phyloP scores from a whole-genome alignment of 2,113 vertebrate species.

The Acanthochromis polyacanthus region DNA sequence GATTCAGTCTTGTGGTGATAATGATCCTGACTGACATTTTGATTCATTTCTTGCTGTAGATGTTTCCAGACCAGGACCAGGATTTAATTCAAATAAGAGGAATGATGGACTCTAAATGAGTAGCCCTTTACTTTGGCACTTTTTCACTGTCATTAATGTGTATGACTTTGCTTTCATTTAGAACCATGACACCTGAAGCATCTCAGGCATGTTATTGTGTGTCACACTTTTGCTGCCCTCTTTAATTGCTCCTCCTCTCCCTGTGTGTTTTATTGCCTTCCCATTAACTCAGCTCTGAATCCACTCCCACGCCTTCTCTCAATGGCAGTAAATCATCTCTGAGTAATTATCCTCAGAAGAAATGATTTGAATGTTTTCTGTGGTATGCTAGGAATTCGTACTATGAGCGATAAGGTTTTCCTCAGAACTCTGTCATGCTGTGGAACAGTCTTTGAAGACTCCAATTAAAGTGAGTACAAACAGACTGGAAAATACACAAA shows the following conservation, averaged over 20 bases:
- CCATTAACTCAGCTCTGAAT: constrained; percentile 24
- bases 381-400: neutral
- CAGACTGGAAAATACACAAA: neutral
- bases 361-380: constrained; percentile 35
- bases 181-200: constrained; percentile 12
- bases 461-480: constrained; percentile 6
- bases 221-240: neutral
- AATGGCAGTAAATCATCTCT: constrained; percentile 43
- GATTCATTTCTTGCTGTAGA: constrained; percentile 18
- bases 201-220: constrained; percentile 23
- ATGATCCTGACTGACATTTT: constrained; percentile 16
- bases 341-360: constrained; percentile 43
- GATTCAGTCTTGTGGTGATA: neutral
- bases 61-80: constrained; percentile 17
- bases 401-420: neutral
- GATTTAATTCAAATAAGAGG: constrained; percentile 12
- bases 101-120: neutral
- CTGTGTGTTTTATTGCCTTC: constrained; percentile 23
- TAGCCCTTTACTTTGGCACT: too few relatives aligned
- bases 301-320: constrained; percentile 20
- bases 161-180: neutral
- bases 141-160: too few relatives aligned
- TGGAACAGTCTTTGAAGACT: constrained; percentile 13
- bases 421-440: constrained; percentile 15
- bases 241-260: constrained; percentile 18